phyloP scores from a whole-genome alignment of 2,113 vertebrate genomes.

The Prionailurus bengalensis region DNA sequence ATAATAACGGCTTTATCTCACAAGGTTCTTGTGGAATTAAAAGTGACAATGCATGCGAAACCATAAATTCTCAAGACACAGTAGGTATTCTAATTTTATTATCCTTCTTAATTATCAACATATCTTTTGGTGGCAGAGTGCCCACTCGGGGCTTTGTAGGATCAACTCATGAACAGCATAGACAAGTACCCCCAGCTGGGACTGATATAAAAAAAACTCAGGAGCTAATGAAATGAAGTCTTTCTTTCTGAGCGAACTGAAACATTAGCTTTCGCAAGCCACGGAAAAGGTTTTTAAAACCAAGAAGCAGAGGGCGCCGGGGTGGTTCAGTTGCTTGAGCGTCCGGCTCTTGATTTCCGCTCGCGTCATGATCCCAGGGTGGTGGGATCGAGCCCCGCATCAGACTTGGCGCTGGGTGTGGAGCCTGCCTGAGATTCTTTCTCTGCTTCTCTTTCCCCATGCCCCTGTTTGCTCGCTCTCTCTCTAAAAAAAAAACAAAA shows the following conservation, averaged over 20 bases:
- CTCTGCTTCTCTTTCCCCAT: too few relatives aligned
- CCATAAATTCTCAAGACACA: not conserved
- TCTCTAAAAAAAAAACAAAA: too few relatives aligned
- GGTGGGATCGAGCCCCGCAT: too few relatives aligned
- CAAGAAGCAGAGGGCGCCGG: not conserved
- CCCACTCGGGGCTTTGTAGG: slow-evolving; percentile 17
- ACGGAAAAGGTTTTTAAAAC: not conserved
- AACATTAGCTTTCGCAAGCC: slow-evolving; percentile 66
- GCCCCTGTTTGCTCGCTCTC: too few relatives aligned
- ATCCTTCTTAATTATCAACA: slow-evolving; percentile 29
- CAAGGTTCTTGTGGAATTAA: not conserved
- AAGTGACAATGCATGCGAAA: not conserved
- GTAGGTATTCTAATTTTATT: not conserved
- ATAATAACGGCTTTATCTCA: not conserved
- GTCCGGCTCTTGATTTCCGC: too few relatives aligned
- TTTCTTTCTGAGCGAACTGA: slow-evolving; percentile 70
- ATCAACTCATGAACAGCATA: not conserved
- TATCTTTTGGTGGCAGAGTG: not conserved
- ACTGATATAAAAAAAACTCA: slow-evolving; percentile 64
- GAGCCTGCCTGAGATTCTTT: too few relatives aligned
- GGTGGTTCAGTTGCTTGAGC: too few relatives aligned
- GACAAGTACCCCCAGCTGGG: slow-evolving; percentile 39
- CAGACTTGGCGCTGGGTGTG: too few relatives aligned
- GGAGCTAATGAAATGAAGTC: slow-evolving; percentile 69
- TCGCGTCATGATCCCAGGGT: too few relatives aligned